Conservation (phyloP, 2,888 invertebrate species). For the Fabriciana adippe region DNA sequence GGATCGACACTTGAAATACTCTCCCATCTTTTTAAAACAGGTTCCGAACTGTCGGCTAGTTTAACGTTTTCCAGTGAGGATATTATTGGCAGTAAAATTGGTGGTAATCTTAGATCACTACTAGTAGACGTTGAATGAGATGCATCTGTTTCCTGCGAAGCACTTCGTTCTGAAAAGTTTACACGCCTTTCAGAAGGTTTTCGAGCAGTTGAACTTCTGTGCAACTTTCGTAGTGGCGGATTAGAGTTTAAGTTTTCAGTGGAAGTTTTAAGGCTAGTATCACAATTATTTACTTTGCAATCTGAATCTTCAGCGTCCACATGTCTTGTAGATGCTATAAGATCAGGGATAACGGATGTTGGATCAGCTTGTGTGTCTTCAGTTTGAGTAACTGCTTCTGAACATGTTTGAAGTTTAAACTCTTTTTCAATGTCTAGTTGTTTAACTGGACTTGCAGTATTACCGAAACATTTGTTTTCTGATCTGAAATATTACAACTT, state of each 20-base stretch:
- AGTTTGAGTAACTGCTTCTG: slow-evolving; percentile 48
- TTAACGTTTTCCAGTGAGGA: slow-evolving; percentile 83
- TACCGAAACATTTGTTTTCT: slow-evolving; percentile 82
- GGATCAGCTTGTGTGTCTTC: slow-evolving; percentile 56
- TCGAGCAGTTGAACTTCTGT: slow-evolving; percentile 73
- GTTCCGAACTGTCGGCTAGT: slow-evolving; percentile 64
- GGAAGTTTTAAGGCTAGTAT: slow-evolving; percentile 51
- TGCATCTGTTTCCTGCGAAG: slow-evolving; percentile 84
- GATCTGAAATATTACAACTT: slow-evolving; percentile 70
- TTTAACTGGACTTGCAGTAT: slow-evolving; percentile 60
- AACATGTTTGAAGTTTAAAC: slow-evolving; percentile 54
- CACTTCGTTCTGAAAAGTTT: slow-evolving; percentile 78
- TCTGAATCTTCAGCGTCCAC: slow-evolving; percentile 62
- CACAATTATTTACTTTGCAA: slow-evolving; percentile 57
- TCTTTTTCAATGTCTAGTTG: slow-evolving; percentile 62
- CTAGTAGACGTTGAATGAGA: slow-evolving; percentile 83
- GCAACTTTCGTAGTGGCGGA: slow-evolving; percentile 58
- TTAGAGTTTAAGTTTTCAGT: slow-evolving; percentile 46
- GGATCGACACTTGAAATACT: slow-evolving; percentile 88
- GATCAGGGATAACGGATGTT: slow-evolving; percentile 57
- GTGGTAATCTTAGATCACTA: slow-evolving; percentile 85
- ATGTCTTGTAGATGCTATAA: slow-evolving; percentile 59
- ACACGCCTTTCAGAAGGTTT: slow-evolving; percentile 76
- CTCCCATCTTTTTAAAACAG: slow-evolving; percentile 79
- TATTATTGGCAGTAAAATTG: slow-evolving; percentile 87